phyloP scores from a whole-genome alignment of 1,140 invertebrate genomes.

The Aphelenchoides fujianensis region DNA sequence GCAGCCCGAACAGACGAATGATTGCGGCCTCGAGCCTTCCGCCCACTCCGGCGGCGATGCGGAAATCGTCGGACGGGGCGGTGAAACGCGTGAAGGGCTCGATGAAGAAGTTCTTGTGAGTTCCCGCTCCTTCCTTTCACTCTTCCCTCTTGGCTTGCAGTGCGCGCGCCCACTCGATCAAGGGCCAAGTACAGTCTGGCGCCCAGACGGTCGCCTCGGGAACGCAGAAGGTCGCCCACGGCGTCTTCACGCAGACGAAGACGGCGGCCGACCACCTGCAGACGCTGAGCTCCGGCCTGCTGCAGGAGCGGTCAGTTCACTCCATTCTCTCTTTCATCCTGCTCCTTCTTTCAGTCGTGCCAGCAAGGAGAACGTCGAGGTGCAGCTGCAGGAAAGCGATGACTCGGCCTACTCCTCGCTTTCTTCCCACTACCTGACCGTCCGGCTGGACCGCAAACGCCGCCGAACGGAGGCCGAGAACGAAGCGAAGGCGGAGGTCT shows the following conservation, averaged over 20 bases:
- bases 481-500: background rate
- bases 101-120: constrained; percentile 2
- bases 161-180: constrained; percentile 52
- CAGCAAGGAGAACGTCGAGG: constrained; percentile 40
- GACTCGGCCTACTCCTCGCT: constrained; percentile 49
- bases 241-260: too few species aligned
- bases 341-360: background rate
- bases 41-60: background rate
- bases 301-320: constrained; percentile 34
- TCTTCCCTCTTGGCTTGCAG: constrained; percentile 40
- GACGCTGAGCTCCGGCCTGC: constrained; percentile 46
- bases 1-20: too few species aligned
- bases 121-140: background rate
- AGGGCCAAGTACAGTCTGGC: constrained; percentile 48
- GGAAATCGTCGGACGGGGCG: background rate
- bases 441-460: constrained; percentile 50
- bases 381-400: constrained; percentile 28
- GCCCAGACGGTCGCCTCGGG: constrained; percentile 59
- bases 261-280: too few species aligned
- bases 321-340: background rate
- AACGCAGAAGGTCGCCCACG: constrained; percentile 59
- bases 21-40: background rate
- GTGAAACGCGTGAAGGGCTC: background rate
- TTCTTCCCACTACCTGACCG: constrained; percentile 54
- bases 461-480: constrained; percentile 5